Conservation (phyloP, 2,888 invertebrate species). For the Xanthia icteritia region DNA sequence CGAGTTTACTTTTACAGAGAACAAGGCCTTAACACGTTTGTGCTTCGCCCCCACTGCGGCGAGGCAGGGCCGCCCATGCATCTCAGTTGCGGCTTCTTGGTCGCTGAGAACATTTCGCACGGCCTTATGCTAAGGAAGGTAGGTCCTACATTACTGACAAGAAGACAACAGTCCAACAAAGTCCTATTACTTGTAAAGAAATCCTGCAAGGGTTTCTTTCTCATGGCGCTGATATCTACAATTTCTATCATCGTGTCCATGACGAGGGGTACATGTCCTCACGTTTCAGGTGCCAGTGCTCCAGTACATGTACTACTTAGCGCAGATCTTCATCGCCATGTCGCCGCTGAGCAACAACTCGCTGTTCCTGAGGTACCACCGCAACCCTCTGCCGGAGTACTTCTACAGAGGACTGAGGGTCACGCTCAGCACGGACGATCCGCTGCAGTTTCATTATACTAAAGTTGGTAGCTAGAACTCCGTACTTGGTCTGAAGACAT, state of each 20-base stretch:
- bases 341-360: slow-evolving; percentile 99
- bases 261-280: not conserved
- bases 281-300: slow-evolving; percentile 96
- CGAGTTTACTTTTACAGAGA: slow-evolving; percentile 90
- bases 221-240: not conserved
- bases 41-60: slow-evolving; percentile 99
- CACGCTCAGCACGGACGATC: slow-evolving; percentile 99
- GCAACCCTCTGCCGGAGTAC: slow-evolving; percentile 99
- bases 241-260: not conserved
- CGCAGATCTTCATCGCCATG: slow-evolving; percentile 99
- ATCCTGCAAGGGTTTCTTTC: not conserved
- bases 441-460: slow-evolving; percentile 99
- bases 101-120: slow-evolving; percentile 99
- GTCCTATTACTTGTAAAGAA: not conserved
- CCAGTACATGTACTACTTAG: slow-evolving; percentile 99
- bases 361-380: slow-evolving; percentile 99
- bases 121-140: slow-evolving; percentile 98
- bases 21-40: slow-evolving; percentile 97
- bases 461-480: slow-evolving; percentile 91
- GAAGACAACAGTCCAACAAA: not conserved
- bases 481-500: not conserved
- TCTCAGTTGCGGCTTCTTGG: slow-evolving; percentile 98
- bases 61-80: slow-evolving; percentile 99
- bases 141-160: slow-evolving; percentile 5
- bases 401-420: slow-evolving; percentile 97